Base-by-base conservation (phyloP, 2,888 invertebrate species). In the Calameuta pallipes region DNA sequence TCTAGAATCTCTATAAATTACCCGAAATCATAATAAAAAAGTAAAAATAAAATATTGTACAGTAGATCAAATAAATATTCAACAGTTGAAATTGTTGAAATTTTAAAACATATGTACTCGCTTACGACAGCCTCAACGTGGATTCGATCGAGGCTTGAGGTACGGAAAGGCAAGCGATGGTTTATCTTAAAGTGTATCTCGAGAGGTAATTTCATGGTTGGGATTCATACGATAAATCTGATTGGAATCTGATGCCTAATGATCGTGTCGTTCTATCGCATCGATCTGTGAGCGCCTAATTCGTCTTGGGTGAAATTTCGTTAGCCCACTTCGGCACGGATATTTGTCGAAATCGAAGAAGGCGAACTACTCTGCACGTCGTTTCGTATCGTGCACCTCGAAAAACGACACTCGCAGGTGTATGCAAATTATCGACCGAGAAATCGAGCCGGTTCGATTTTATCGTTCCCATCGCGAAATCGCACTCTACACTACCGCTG, bases 281-380 rank as follows among this genome's bases (percentile, higher is more conserved):
- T 73, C 73, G 76, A 78, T 78, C 78, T 78, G 75, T 37, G 78
- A 76, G 75, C 75, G 36, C 36, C 76, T 78, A 78, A 78, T 78
- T 78, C 78, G 78, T 78, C 78, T 78, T 78, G 34, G 78, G 78
- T 78, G 78, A 78, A 78, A 78, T 78, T 78, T 75, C 76, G 75
- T 70, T 41, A 73, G 69, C 78, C 37, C 75, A 69, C 68, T 68
- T 75, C 70, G 75, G 71, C 34, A 34, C 31, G 75, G 78, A 78
- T 78, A 33, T 76, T 78, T 68, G 68, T 78, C 78, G 76, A 78
- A 76, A 78, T 78, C 68, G 75, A 73, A 75, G 78, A 78, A 75
- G 75, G 15, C 33, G 13, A 23, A 12, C 31, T 34, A 12, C 71
- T 34, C 31, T 34, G 33, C 71, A 11, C 71, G 31, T 71, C 6